Base-by-base conservation (phyloP, 92 coral and sea anemone species). In the Actinostola sp. region DNA sequence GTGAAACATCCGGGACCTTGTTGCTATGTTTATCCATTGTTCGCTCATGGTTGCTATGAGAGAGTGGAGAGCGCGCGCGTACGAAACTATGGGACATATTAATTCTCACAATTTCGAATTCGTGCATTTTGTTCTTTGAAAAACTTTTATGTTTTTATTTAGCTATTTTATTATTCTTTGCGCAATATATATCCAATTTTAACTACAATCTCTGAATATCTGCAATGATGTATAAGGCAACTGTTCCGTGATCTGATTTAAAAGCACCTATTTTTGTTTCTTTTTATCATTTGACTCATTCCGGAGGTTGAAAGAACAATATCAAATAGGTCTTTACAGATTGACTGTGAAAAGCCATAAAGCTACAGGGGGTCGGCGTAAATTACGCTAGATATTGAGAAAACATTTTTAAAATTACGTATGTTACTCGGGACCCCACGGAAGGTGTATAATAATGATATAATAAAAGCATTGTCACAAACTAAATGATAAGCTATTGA, bases 1-100 rank as follows among this genome's bases (percentile, higher is more conserved):
- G 71, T 51, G 38, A 36, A 54, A 67, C 92, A 90, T 90, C 92
- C 97, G 92, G 97, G 97, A 73, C 75, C 41, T 36, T 53, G 97
- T 91, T 91, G 87, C 92, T 88, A 91, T 91, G 97, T 72, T 89
- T 73, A 82, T 84, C 95, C 86, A 85, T 89, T 89, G 95, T 89
- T 81, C 91, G 60, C 65, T 58, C 70, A 82, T 68, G 70, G 90
- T 89, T 89, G 90, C 90, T 79, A 79, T 38, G 92, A 61, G 63
- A 69, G 8, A 11, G 17, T 13, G 9, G 3, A 9, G 20, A 63
- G 70, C 83, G 83, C 88, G 83, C 79, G 83, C 66, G 61, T 16
- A 33, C 60, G 49, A 61, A 70, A 24, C 38, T 61, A n/a, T n/a
- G n/a, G n/a, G n/a, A n/a, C n/a, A n/a, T n/a, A n/a, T n/a, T n/a